Evolutionary conservation across 2,888 invertebrate species (phyloP).

Genomic region (Eupithecia dodoneata): DNA sequence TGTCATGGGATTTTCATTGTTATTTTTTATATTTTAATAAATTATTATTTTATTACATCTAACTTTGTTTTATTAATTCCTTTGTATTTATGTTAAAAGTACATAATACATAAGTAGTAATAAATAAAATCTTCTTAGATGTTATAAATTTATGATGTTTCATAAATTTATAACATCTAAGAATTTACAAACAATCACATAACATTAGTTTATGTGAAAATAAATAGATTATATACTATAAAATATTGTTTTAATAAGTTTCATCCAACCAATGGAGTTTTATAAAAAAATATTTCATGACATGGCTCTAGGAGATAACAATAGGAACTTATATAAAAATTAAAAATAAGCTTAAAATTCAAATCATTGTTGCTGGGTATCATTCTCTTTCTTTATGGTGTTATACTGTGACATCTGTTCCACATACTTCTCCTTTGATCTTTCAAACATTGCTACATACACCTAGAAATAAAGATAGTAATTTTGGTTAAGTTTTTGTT

Average conservation of each 20-base stretch:
- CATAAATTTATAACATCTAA: too few species aligned
- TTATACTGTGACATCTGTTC: slow-evolving; percentile 88
- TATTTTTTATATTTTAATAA: neutral
- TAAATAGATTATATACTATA: neutral
- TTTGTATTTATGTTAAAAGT: too few species aligned
- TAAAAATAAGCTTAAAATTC: neutral
- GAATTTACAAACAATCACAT: neutral
- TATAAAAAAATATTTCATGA: neutral
- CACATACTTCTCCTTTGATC: slow-evolving; percentile 90
- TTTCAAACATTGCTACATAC: slow-evolving; percentile 88
- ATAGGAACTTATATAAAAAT: neutral
- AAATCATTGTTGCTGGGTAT: slow-evolving; percentile 50
- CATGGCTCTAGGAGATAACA: neutral
- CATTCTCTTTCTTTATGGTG: slow-evolving; percentile 72
- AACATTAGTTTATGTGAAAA: neutral
- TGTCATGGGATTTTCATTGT: neutral
- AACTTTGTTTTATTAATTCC: neutral
- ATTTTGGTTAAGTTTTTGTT: neutral
- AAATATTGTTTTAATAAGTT: neutral
- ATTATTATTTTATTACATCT: neutral
- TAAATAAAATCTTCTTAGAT: neutral
- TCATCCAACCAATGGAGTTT: neutral
- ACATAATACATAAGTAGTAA: too few species aligned
- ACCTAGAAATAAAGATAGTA: slow-evolving; percentile 74
- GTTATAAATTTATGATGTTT: neutral